Percentiles rank a stretch among this genome's conserved stretches.
Conservation (phyloP, 2,797 vertebrate genomes). For the Betta splendens region DNA sequence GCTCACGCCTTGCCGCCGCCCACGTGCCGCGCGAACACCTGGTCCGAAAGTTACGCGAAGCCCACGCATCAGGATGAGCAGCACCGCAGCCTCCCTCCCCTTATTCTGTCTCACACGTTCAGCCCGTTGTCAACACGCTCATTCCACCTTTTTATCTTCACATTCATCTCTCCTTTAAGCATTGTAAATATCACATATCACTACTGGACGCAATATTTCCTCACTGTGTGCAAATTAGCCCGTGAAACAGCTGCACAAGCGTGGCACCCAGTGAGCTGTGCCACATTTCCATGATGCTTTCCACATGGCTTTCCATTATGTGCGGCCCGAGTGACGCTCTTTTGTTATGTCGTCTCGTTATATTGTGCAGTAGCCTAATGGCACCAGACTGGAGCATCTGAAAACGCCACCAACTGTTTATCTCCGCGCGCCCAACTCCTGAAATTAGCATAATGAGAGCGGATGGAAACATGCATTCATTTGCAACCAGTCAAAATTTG, state of each 20-base stretch:
- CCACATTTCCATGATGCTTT: neutral
- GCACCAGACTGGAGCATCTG: neutral
- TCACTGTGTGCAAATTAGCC: no score
- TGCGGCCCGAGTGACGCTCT: conserved; percentile 1
- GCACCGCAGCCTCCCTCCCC: no score
- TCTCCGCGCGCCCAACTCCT: neutral
- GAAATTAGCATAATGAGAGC: neutral
- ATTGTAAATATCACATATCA: neutral
- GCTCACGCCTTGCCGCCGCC: conserved; percentile 33
- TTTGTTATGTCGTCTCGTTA: conserved; percentile 3
- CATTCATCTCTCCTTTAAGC: neutral
- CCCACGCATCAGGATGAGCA: conserved; percentile 48
- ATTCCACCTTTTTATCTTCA: conserved; percentile 6
- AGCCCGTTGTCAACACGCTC: conserved; percentile 20
- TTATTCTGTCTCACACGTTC: conserved; percentile 21
- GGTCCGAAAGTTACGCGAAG: conserved; percentile 50
- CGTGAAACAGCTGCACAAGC: no score
- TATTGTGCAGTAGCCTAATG: neutral
- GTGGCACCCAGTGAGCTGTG: no score
- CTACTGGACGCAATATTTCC: neutral
- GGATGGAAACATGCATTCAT: neutral
- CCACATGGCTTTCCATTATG: neutral
- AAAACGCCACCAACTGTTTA: conserved; percentile 3
- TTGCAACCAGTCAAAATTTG: neutral
- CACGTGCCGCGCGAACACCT: conserved; percentile 51